These are phyloP conservation scores for Antheraea assamensis DNA, from an alignment of 2,888 invertebrate genomes.

Conservation along the genomic window DNA sequence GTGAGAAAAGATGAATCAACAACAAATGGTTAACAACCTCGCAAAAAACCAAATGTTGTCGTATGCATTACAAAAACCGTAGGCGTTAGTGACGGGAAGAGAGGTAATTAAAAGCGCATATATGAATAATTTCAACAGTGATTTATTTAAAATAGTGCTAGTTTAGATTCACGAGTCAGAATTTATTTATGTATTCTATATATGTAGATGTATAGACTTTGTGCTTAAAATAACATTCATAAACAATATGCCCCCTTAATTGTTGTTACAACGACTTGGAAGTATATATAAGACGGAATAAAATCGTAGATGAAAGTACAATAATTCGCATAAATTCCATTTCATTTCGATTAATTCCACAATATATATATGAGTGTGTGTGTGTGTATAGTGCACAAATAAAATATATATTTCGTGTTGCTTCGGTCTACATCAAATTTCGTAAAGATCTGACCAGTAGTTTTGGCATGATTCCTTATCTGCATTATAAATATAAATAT, in stretches of 20 bases:
- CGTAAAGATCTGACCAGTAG: no score
- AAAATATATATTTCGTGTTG: no score
- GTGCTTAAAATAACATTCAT: background rate
- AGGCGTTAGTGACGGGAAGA: background rate
- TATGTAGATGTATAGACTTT: background rate
- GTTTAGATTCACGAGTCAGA: background rate
- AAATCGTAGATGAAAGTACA: no score
- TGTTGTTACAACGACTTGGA: no score
- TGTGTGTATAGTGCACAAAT: no score
- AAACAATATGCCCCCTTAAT: background rate
- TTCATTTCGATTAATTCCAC: no score
- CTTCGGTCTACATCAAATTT: no score
- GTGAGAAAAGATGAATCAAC: slow-evolving; percentile 26
- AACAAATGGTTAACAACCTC: slow-evolving; percentile 28
- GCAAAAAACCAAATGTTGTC: slow-evolving; percentile 30
- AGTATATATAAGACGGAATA: no score
- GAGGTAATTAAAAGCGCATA: background rate
- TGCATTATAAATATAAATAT: background rate
- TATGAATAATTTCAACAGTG: background rate
- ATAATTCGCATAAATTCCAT: no score
- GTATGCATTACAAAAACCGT: slow-evolving; percentile 35
- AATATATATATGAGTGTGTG: no score
- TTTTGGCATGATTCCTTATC: no score
- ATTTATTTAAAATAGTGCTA: background rate
- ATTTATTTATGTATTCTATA: background rate